Evolutionary conservation across 2,888 invertebrate genomes (phyloP), one percentile per base, ranked within the genome.

Genomic region (Sipha maydis): DNA sequence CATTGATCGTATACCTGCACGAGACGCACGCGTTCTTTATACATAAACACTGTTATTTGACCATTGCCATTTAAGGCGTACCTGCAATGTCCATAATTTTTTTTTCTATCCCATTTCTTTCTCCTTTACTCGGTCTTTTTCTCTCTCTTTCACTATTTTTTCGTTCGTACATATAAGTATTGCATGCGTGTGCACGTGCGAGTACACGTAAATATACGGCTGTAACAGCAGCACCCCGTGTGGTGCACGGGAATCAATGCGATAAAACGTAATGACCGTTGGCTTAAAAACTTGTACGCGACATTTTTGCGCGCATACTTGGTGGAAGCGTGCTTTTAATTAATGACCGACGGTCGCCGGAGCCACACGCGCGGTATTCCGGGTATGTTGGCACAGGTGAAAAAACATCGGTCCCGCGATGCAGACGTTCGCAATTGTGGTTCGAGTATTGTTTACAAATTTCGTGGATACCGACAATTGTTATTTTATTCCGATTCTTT

Each of bases 391-490:
- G 88, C 88, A 82, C 88, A 41, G 88, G 88, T 54, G 88, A 88
- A 88, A 88, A 88, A 88, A 88, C 75, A 82, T 79, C 31, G 86
- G 75, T 82, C 73, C 71, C 79, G 78, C 77, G 76, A 34, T 21
- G 73, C 77, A 85, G 67, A 69, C 80, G 61, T 75, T 56, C 67
- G 31, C 69, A 19, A 31, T 69, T 41, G 48, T 79, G 25, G 28
- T 34, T 54, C 41, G 88, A 82, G 73, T 88, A 88, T 88, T 82
- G 88, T 88, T 88, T 88, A 88, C 88, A 88, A 88, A 88, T 88
- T 88, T 82, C 75, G 79, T 38, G 80, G 73, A 82, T 61, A 82
- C 88, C 88, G 88, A 88, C 88, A 75, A 88, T 82, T 82, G 88
- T 88, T 88, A 80, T 80, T 88, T 88, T 88, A 88, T 88, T 88